A percentile compares a stretch with the other conserved stretches of the same genome.
These are phyloP conservation scores for Corydoras maculifer DNA, from an alignment of 2,113 vertebrate species.

Conservation along the genomic window DNA sequence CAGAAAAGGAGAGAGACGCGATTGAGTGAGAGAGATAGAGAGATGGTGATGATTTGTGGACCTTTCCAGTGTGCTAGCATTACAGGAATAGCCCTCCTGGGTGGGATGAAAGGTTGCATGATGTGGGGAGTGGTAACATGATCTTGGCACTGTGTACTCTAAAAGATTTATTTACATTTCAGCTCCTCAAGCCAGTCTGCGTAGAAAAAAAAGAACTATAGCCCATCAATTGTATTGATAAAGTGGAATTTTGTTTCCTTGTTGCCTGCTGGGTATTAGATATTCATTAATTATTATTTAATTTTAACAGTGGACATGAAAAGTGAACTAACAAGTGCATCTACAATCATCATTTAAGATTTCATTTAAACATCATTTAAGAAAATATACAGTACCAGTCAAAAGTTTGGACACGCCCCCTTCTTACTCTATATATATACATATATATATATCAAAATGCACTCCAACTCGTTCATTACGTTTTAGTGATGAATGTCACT, in stretches of 20 bases:
- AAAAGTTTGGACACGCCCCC: no score
- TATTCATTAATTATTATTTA: no score
- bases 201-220: constrained; percentile 26
- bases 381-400: no score
- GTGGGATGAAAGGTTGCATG: constrained; percentile 67
- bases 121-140: constrained; percentile 68
- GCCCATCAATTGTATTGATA: constrained; percentile 55
- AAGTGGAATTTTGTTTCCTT: constrained; percentile 39
- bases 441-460: no score
- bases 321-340: no score
- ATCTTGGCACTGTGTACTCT: constrained; percentile 58
- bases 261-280: no score
- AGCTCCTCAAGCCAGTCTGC: constrained; percentile 54
- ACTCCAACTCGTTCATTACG: no score
- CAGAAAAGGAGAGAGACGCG: constrained; percentile 1
- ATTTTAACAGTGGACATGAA: no score
- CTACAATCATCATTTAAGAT: no score
- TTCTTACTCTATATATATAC: no score
- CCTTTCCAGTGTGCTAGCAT: constrained; percentile 63
- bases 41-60: constrained; percentile 61
- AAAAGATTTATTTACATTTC: constrained; percentile 75
- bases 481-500: no score
- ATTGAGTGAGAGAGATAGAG: constrained; percentile 12
- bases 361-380: no score
- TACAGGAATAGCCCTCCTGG: constrained; percentile 70